Evolutionary conservation across 1,140 invertebrate species (phyloP), one percentile per base, ranked within the genome.

Genomic region (Drosophila ohnishii): DNA sequence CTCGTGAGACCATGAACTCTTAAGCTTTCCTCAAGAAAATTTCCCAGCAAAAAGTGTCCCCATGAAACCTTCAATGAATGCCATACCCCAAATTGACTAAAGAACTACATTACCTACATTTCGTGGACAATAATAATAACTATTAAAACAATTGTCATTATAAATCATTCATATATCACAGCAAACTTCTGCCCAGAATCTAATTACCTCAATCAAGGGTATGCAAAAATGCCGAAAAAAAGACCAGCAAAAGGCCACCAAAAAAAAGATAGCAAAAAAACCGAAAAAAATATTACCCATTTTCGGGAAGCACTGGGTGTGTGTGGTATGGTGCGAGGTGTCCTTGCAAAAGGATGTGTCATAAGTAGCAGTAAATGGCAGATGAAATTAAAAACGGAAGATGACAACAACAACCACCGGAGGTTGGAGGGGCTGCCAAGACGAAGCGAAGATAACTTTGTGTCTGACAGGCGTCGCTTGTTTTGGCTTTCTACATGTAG

Each of bases 371-470:
- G 82, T 75, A 80, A 90, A 90, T 89, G 86, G 80, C 77, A 90
- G 74, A 79, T 79, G 86, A 89, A 86, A 89, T 90, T 89, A 90
- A 90, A 84, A 89, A 90, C 85, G 85, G 80, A 90, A 89, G 80
- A 90, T 47, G 58, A 62, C 64, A 76, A 61, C 70, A 63, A 60
- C 74, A 75, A 53, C 71, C 34, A 55, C 32, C 13, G 51, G 34
- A 25, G 51, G 47, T n/a, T 32, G 48, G 50, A 13, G 28, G 14
- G 11, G 16, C 61, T 66, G 65, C 37, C 64, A 80, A 61, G 78
- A 64, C 72, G 59, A 44, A 70, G 76, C 58, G 71, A 82, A 87
- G 83, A 87, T 87, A 87, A 88, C 76, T 87, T 87, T 87, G 76
- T 67, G 83, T 81, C 75, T 86, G 83, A 87, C 83, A 87, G 75